These are phyloP conservation scores for Equus przewalskii DNA, from an alignment of 2,113 vertebrate genomes.

Conservation along the genomic window DNA sequence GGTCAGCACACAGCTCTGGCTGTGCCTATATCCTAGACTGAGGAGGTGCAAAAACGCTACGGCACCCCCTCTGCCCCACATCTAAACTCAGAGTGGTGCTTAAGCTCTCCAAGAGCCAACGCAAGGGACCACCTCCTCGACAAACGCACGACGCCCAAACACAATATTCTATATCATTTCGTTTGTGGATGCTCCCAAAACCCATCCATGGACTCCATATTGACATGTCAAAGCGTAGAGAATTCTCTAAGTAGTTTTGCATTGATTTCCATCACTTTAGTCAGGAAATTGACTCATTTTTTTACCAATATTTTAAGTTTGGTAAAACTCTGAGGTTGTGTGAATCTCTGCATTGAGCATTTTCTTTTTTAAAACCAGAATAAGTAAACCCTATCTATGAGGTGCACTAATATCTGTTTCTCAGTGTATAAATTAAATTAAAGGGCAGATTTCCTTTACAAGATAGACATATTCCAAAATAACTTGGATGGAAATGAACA, in stretches of 20 bases:
- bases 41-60: neutral
- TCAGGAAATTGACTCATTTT: neutral
- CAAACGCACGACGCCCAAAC: neutral
- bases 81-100: neutral
- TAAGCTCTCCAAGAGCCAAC: neutral
- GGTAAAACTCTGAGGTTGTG: neutral
- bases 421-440: neutral
- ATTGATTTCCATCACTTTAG: neutral
- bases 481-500: neutral
- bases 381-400: neutral
- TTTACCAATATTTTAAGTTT: constrained; percentile 10
- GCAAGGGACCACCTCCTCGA: neutral
- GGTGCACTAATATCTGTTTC: neutral
- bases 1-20: neutral
- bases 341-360: neutral
- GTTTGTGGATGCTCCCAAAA: neutral
- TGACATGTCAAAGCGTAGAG: neutral
- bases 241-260: constrained; percentile 22
- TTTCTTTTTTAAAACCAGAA: neutral
- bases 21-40: no score
- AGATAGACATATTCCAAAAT: neutral
- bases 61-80: neutral
- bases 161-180: neutral
- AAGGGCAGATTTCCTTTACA: constrained; percentile 25
- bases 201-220: neutral